A percentile compares a stretch with the other conserved stretches of the same genome.
phyloP scores from a whole-genome alignment of 2,888 invertebrate genomes.

The Cataglyphis livida region DNA sequence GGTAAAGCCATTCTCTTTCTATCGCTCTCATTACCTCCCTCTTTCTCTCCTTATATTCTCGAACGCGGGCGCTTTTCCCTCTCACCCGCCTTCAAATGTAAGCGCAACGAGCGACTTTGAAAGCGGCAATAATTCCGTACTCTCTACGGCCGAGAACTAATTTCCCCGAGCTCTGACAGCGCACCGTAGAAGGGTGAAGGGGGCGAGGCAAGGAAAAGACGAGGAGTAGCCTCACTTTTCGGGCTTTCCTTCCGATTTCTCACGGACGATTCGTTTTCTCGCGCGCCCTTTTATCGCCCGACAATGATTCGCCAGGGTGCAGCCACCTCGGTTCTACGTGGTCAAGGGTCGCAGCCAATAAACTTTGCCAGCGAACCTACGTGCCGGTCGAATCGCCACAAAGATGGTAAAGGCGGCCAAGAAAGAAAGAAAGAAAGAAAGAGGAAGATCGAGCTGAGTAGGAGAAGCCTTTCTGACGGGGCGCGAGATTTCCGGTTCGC shows the following conservation, averaged over 20 bases:
- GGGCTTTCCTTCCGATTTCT: conserved; percentile 44
- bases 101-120: conserved; percentile 74
- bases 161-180: conserved; percentile 72
- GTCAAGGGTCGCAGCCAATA: conserved; percentile 66
- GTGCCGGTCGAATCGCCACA: conserved; percentile 50
- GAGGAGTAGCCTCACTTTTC: conserved; percentile 55
- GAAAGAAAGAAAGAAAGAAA: conserved; percentile 5
- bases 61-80: conserved; percentile 32
- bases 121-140: conserved; percentile 80
- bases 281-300: conserved; percentile 69
- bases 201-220: conserved; percentile 55
- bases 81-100: conserved; percentile 65
- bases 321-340: conserved; percentile 34
- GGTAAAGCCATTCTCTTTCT: conserved; percentile 1
- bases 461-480: conserved; percentile 26
- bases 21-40: conserved; percentile 31
- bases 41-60: conserved; percentile 41
- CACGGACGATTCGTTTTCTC: conserved; percentile 62
- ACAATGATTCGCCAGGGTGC: conserved; percentile 61
- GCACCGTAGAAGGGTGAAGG: conserved; percentile 8
- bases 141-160: conserved; percentile 79
- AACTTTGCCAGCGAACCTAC: conserved; percentile 49
- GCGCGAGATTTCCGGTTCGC: conserved; percentile 40
- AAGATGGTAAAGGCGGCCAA: conserved; percentile 33
- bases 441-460: neutral